A percentile compares a stretch with the other conserved stretches of the same genome.
Conservation (phyloP, 2,113 vertebrate species). For the Rafetus swinhoei region DNA sequence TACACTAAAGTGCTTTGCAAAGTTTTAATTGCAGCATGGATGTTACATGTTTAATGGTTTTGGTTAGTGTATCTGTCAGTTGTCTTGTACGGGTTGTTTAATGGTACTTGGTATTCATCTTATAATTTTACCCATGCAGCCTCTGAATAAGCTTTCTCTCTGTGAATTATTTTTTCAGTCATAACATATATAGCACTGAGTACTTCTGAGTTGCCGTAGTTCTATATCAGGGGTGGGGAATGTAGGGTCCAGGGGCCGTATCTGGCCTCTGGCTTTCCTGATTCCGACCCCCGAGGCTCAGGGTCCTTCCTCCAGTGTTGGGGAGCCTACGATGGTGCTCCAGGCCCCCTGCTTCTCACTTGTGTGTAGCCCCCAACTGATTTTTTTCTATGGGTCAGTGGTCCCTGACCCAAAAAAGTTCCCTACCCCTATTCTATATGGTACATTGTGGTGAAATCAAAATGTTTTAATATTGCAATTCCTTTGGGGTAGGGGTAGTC, state of each 20-base stretch:
- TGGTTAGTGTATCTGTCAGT: constrained; percentile 34
- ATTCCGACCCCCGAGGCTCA: no score
- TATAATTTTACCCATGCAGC: neutral
- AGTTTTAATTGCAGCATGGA: constrained; percentile 48
- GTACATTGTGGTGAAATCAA: neutral
- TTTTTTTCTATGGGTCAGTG: no score
- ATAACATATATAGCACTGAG: neutral
- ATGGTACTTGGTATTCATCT: neutral
- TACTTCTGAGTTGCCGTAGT: fast-evolving
- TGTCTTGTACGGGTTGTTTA: neutral
- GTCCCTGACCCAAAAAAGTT: no score
- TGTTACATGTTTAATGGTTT: constrained; percentile 35
- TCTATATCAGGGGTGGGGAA: no score
- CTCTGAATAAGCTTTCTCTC: neutral
- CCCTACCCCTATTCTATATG: neutral
- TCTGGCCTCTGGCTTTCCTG: no score
- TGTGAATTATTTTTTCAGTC: neutral
- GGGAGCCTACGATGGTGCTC: no score
- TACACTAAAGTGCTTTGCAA: neutral
- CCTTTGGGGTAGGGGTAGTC: neutral
- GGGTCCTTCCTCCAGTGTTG: no score
- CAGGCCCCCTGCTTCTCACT: no score
- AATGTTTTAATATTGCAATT: neutral
- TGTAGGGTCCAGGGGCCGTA: no score
- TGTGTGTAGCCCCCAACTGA: no score